Evolutionary conservation across 1,140 invertebrate species (phyloP), one percentile per base, ranked within the genome.

Genomic region (Bombus breviceps): DNA sequence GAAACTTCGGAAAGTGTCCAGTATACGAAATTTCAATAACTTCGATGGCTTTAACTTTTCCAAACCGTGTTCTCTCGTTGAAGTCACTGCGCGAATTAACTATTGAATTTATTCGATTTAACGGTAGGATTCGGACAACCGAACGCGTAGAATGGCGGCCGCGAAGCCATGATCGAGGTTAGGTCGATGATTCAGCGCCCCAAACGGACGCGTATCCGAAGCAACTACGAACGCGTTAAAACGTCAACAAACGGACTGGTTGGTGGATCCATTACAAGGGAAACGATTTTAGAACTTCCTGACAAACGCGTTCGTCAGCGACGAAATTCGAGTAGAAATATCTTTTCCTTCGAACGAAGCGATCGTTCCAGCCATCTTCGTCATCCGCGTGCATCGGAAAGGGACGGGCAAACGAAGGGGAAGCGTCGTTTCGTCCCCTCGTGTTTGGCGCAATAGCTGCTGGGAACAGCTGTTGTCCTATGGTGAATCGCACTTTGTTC

Each of bases 401-500:
- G 77, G 62, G 82, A 86, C 69, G 18, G 69, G 39, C 59, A 39
- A 47, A 34, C 8, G 47, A 68, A 82, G 69, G 80, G 90, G 77
- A 79, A 88, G 43, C 81, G 84, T 87, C 85, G 88, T 83, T 90
- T 85, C 81, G 83, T 88, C 90, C 77, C 86, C 68, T 78, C 85
- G 75, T 90, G 78, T 86, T 83, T 72, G 75, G 72, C 73, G 62
- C 83, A 86, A 86, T 85, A 89, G 87, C 90, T 85, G 86, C 87
- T 82, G 62, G 83, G 88, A 91, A 85, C 92, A 93, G 92, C 92
- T 92, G 92, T 91, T 88, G 90, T 91, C 84, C 88, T 88, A 83
- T 88, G 81, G 83, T 77, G 64, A 83, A 86, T 86, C 84, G 87
- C 62, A 87, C 73, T 88, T 89, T 84, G 89, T 89, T 80, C 77